Conservation (phyloP, 2,113 vertebrate species). For the Zosterops lateralis region DNA sequence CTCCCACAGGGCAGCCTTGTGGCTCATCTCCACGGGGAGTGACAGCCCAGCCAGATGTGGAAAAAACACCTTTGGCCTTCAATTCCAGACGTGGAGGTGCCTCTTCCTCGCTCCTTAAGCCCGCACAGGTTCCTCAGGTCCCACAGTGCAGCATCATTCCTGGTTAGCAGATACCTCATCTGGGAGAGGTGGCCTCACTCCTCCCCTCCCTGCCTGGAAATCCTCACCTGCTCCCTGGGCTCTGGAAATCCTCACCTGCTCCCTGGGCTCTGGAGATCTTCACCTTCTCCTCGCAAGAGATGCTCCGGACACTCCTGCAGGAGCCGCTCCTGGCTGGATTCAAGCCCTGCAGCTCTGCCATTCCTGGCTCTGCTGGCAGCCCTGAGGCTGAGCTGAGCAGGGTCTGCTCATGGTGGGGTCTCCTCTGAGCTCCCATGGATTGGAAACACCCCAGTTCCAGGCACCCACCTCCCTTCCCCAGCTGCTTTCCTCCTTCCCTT, state of each 20-base stretch:
- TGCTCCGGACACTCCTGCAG: not conserved
- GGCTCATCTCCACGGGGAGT: not conserved
- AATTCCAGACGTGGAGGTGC: not conserved
- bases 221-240: no score
- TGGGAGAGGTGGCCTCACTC: not conserved
- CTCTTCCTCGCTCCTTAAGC: not conserved
- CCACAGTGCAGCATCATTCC: not conserved
- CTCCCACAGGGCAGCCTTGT: not conserved
- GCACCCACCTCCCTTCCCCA: not conserved
- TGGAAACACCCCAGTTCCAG: not conserved
- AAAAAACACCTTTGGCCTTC: not conserved
- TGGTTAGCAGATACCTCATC: slow-evolving; percentile 46
- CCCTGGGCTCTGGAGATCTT: not conserved
- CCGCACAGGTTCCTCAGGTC: slow-evolving; percentile 5
- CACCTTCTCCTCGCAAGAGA: not conserved
- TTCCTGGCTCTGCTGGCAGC: not conserved
- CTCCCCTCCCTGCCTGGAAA: not conserved
- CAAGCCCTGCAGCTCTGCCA: not conserved
- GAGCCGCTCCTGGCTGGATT: not conserved
- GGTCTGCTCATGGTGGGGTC: rapidly evolving
- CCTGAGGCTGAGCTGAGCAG: not conserved
- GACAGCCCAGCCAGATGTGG: not conserved
- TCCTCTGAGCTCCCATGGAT: not conserved
- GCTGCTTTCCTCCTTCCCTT: not conserved
- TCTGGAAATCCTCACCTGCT: not conserved